Percentiles rank a stretch among this genome's conserved stretches.
Evolutionary conservation across 2,113 vertebrate genomes (phyloP).

Genomic region (Boleophthalmus pectinirostris): DNA sequence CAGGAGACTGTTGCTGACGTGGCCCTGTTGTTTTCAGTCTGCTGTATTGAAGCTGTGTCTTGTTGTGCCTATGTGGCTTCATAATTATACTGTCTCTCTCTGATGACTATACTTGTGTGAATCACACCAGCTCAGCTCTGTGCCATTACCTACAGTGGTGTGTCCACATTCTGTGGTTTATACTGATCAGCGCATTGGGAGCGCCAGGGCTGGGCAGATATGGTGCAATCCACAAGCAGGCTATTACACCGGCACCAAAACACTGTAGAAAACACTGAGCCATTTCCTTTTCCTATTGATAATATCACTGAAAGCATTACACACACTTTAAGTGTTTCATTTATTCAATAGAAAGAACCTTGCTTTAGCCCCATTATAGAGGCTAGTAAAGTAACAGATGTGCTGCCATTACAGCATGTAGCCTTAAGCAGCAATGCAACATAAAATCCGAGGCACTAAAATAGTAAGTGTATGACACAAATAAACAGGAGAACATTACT

Average conservation of each 20-base stretch:
- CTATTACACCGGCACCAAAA: neutral
- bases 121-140: slow-evolving; percentile 45
- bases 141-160: slow-evolving; percentile 25
- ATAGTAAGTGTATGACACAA: neutral
- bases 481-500: slow-evolving; percentile 14
- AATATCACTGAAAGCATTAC: neutral
- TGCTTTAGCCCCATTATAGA: slow-evolving; percentile 13
- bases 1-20: slow-evolving; percentile 16
- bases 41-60: slow-evolving; percentile 23
- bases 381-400: slow-evolving; percentile 39
- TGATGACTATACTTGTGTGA: slow-evolving; percentile 46
- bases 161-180: slow-evolving; percentile 33
- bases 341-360: slow-evolving; percentile 3
- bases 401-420: slow-evolving; percentile 14
- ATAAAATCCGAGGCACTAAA: slow-evolving; percentile 18
- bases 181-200: slow-evolving; percentile 36
- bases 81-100: slow-evolving; percentile 57
- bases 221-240: slow-evolving; percentile 39
- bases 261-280: neutral
- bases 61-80: slow-evolving; percentile 32
- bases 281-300: neutral
- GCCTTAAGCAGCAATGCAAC: neutral
- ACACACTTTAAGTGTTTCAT: neutral
- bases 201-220: slow-evolving; percentile 28
- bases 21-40: slow-evolving; percentile 27